Evolutionary conservation across 2,888 invertebrate genomes (phyloP).

Genomic region (Glaucopsyche alexis): DNA sequence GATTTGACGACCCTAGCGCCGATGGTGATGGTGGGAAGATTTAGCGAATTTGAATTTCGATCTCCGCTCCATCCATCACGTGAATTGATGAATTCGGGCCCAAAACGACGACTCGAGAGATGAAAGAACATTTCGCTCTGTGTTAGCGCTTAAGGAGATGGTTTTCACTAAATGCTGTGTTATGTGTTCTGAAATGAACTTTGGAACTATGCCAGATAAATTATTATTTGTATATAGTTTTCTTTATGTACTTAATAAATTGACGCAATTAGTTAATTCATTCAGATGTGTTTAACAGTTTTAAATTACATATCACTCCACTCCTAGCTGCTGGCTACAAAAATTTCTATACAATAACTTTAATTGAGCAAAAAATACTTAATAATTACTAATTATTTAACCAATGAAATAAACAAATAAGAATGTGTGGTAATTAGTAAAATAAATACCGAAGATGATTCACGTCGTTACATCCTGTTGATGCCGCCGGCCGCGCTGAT

Average conservation of each 20-base stretch:
- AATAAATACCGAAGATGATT: neutral
- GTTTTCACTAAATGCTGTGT: conserved; percentile 39
- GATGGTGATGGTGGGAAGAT: conserved; percentile 73
- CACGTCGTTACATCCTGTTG: conserved; percentile 10
- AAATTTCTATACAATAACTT: too few relatives aligned
- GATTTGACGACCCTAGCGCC: neutral
- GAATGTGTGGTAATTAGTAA: neutral
- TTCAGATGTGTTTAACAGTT: too few relatives aligned
- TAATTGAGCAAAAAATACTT: neutral
- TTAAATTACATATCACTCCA: too few relatives aligned
- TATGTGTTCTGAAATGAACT: neutral
- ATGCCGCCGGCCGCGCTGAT: neutral
- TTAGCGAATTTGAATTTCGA: conserved; percentile 80
- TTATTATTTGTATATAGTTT: too few relatives aligned
- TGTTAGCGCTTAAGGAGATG: conserved; percentile 62
- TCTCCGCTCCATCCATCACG: conserved; percentile 75
- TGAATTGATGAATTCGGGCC: conserved; percentile 78
- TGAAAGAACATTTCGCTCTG: conserved; percentile 70
- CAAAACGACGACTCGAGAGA: conserved; percentile 68
- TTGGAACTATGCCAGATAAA: too few relatives aligned
- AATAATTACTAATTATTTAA: neutral
- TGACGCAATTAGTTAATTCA: too few relatives aligned
- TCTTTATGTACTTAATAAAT: too few relatives aligned
- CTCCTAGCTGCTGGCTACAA: too few relatives aligned
- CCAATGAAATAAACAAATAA: neutral